Conservation (phyloP, 2,888 invertebrate genomes). For the Limnephilus marmoratus region DNA sequence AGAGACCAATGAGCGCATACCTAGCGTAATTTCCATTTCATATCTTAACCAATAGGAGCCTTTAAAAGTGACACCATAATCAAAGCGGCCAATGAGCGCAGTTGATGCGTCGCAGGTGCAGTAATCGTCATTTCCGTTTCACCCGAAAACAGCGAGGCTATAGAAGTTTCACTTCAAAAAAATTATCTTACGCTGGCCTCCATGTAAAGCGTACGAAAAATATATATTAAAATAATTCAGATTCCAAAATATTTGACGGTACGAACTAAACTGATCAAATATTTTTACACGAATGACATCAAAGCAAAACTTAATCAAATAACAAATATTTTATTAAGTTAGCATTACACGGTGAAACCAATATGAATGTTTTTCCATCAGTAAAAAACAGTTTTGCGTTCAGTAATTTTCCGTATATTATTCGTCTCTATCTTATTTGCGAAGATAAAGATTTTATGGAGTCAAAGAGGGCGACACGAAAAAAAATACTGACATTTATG, state of each 20-base stretch:
- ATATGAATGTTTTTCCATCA: slow-evolving; percentile 3
- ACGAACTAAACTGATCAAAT: not conserved
- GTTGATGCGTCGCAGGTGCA: no score
- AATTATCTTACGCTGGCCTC: not conserved
- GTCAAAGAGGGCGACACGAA: not conserved
- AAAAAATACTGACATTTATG: not conserved
- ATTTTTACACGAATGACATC: not conserved
- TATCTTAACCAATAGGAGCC: no score
- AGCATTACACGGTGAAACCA: not conserved
- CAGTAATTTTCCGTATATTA: not conserved
- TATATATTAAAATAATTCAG: not conserved
- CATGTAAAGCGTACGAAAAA: not conserved
- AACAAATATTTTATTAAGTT: slow-evolving; percentile 5
- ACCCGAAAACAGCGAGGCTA: no score
- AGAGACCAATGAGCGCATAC: no score
- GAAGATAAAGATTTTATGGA: slow-evolving; percentile 16
- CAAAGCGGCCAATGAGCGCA: no score
- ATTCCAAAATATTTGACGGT: not conserved
- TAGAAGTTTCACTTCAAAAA: no score
- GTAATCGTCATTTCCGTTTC: no score
- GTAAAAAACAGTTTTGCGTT: slow-evolving; percentile 30
- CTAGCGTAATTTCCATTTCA: no score
- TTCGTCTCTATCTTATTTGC: not conserved
- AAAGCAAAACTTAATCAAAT: not conserved
- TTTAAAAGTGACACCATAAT: no score